These are phyloP conservation scores for Equus quagga DNA, from an alignment of 2,113 vertebrate species.

Conservation along the genomic window DNA sequence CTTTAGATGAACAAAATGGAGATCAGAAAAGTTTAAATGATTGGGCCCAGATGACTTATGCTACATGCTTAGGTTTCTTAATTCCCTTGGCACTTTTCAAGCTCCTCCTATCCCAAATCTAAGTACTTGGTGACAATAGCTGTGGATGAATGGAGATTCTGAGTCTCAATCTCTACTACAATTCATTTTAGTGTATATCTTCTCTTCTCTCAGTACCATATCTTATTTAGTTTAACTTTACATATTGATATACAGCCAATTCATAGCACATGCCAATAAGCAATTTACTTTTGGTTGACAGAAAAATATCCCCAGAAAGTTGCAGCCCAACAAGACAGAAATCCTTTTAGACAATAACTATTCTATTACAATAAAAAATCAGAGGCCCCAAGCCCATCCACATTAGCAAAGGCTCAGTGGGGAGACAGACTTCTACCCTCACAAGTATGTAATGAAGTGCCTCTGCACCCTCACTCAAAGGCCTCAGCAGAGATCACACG, in stretches of 20 bases:
- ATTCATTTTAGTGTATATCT: background rate
- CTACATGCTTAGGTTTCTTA: background rate
- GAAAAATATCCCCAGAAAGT: background rate
- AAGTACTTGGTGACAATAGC: background rate
- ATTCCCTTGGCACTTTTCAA: background rate
- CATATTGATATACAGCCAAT: background rate
- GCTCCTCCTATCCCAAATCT: background rate
- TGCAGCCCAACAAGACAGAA: background rate
- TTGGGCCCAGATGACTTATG: background rate
- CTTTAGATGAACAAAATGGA: background rate
- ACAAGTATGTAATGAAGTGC: background rate
- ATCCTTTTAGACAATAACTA: background rate
- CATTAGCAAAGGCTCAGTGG: background rate
- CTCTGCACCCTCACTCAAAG: background rate
- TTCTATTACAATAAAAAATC: background rate
- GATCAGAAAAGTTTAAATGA: background rate
- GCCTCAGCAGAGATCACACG: background rate
- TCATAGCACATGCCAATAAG: background rate
- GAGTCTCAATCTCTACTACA: background rate
- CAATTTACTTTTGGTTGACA: background rate
- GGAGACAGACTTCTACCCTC: background rate
- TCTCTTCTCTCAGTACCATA: background rate
- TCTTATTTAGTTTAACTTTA: background rate
- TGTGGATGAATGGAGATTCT: background rate
- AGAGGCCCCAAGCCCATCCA: too few species aligned